A percentile compares a stretch with the other conserved stretches of the same genome.
Conservation (phyloP, 2,888 invertebrate species). For the Dryocosmus kuriphilus region DNA sequence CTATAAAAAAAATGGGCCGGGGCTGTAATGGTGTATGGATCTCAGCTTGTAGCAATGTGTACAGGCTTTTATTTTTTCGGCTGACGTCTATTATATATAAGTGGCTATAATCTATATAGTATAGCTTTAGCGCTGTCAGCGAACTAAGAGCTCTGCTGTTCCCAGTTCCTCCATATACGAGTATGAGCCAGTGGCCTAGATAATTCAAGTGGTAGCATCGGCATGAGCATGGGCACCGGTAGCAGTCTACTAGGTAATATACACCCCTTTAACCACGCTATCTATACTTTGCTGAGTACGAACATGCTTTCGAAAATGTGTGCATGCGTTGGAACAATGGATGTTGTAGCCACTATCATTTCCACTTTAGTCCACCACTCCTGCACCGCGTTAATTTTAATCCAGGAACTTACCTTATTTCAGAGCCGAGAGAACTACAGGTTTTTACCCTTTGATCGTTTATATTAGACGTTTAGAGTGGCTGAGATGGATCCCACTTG, state of each 20-base stretch:
- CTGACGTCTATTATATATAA: slow-evolving; percentile 53
- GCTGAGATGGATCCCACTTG: too few relatives aligned
- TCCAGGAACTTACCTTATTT: not conserved
- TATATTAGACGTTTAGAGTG: too few relatives aligned
- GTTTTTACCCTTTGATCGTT: too few relatives aligned
- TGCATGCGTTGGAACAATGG: not conserved
- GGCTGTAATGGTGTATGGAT: slow-evolving; percentile 13
- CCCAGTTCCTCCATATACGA: slow-evolving; percentile 51
- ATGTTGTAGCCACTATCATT: not conserved
- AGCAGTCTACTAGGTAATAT: not conserved
- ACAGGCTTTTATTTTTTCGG: slow-evolving; percentile 57
- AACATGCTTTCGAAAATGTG: not conserved
- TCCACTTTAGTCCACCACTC: not conserved
- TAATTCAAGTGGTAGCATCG: slow-evolving; percentile 56
- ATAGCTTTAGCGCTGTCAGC: slow-evolving; percentile 58
- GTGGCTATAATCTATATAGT: slow-evolving; percentile 49
- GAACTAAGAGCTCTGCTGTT: slow-evolving; percentile 52
- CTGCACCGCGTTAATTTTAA: not conserved
- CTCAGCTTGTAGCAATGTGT: not conserved
- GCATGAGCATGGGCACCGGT: not conserved
- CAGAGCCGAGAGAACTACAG: not conserved
- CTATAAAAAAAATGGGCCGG: slow-evolving; percentile 20
- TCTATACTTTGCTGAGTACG: not conserved
- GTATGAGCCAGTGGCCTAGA: slow-evolving; percentile 60
- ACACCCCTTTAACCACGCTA: slow-evolving; percentile 9